Evolutionary conservation across 2,797 vertebrate species (phyloP).

Genomic region (Alcedo quadribrachys): DNA sequence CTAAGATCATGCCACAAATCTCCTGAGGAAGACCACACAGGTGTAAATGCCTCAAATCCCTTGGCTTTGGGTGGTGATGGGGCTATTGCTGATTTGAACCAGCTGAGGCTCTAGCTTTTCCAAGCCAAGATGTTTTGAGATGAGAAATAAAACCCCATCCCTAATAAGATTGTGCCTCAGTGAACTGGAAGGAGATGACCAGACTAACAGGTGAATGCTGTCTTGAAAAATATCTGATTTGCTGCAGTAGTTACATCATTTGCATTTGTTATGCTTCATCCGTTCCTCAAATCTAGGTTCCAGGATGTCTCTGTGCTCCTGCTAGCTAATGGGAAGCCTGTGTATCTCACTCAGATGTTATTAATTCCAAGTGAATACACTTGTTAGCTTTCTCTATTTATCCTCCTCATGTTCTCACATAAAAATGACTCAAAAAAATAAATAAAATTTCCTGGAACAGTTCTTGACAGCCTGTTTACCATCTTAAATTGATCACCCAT

Average conservation of each 20-base stretch:
- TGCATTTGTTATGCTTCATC: constrained; percentile 3
- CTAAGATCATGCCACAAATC: neutral
- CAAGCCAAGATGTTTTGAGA: neutral
- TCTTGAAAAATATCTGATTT: neutral
- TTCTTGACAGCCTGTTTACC: constrained; percentile 44
- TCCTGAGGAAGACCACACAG: neutral
- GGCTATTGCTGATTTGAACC: neutral
- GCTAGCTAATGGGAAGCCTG: constrained; percentile 1
- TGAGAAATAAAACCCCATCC: neutral
- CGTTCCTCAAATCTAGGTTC: neutral
- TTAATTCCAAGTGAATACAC: constrained; percentile 15
- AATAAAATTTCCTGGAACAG: constrained; percentile 57
- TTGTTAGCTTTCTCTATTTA: constrained; percentile 40
- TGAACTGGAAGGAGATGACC: neutral
- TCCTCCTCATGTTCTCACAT: constrained; percentile 29
- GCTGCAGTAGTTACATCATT: neutral
- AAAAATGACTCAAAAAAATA: constrained; percentile 41
- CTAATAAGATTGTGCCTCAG: neutral
- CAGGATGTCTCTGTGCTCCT: neutral
- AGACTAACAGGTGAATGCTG: neutral
- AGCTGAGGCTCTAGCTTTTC: neutral
- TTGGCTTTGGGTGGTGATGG: neutral
- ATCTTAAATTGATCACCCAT: constrained; percentile 53
- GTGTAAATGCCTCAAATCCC: neutral
- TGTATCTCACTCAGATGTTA: constrained; percentile 23